Percentiles rank a stretch among this genome's conserved stretches.
Conservation (phyloP, 2,888 invertebrate species). For the Ophion ventricosus region DNA sequence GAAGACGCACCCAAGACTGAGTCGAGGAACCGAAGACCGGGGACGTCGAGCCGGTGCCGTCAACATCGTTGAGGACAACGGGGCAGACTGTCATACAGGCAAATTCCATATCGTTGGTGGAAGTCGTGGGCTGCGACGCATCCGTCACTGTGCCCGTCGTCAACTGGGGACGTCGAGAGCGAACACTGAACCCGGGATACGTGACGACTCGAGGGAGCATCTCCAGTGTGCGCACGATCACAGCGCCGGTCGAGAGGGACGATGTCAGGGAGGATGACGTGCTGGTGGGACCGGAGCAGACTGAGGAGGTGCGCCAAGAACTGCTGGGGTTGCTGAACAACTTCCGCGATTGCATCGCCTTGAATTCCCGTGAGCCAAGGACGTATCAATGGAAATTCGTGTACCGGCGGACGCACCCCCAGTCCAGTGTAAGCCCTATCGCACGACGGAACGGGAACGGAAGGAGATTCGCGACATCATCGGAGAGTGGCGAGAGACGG, state of each 20-base stretch:
- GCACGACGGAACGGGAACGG: constrained; percentile 31
- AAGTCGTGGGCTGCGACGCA: not conserved
- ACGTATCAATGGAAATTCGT: not conserved
- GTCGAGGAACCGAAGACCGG: not conserved
- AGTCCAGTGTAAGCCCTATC: constrained; percentile 18
- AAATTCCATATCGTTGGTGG: not conserved
- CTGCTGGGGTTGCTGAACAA: not conserved
- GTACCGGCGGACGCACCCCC: not conserved
- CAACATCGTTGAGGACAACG: no score
- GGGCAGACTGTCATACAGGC: not conserved
- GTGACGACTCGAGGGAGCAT: not conserved
- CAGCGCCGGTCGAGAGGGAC: not conserved
- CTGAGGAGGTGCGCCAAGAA: not conserved
- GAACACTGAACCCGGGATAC: not conserved
- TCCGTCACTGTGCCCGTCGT: not conserved
- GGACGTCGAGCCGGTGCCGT: no score
- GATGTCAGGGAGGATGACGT: not conserved
- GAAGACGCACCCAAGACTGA: no score
- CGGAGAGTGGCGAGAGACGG: constrained; percentile 43
- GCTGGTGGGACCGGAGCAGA: not conserved
- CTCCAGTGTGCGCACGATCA: not conserved
- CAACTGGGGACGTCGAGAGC: not conserved
- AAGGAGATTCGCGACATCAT: constrained; percentile 46
- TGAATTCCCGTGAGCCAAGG: not conserved
- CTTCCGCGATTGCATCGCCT: not conserved